Evolutionary conservation across 2,888 invertebrate genomes (phyloP).

Genomic region (Trachelus troglodyta): DNA sequence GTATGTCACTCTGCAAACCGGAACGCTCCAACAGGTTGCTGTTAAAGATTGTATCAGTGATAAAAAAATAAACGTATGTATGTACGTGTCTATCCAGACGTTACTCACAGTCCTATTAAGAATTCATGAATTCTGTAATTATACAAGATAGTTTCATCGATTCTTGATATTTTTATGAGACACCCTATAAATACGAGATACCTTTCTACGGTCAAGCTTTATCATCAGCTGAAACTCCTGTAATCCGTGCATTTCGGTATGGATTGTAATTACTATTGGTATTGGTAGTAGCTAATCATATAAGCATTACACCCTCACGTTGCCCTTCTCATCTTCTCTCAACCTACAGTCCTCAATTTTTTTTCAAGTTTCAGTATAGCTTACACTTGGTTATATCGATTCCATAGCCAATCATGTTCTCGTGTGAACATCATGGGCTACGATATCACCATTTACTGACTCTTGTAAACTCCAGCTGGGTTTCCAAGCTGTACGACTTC

Average conservation of each 20-base stretch:
- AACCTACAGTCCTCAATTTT: not conserved
- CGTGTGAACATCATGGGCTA: not conserved
- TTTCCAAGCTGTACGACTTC: not conserved
- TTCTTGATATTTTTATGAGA: not conserved
- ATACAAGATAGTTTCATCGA: not conserved
- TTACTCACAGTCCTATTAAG: not conserved
- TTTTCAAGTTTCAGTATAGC: constrained; percentile 20
- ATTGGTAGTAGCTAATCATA: not conserved
- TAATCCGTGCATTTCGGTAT: not conserved
- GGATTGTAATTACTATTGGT: not conserved
- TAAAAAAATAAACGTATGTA: not conserved
- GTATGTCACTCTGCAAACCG: not conserved
- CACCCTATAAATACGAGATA: not conserved
- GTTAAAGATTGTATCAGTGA: not conserved
- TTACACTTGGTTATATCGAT: constrained; percentile 13
- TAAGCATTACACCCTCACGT: not conserved
- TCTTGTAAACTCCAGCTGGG: not conserved
- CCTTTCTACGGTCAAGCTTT: not conserved
- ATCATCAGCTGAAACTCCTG: not conserved
- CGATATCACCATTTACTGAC: not conserved
- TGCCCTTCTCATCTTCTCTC: not conserved
- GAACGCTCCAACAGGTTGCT: not conserved
- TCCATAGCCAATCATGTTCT: not conserved
- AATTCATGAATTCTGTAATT: not conserved
- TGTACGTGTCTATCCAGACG: not conserved